Evolutionary conservation across 2,888 invertebrate genomes (phyloP), one percentile per base, ranked within the genome.

Genomic region (Machimus rusticus): DNA sequence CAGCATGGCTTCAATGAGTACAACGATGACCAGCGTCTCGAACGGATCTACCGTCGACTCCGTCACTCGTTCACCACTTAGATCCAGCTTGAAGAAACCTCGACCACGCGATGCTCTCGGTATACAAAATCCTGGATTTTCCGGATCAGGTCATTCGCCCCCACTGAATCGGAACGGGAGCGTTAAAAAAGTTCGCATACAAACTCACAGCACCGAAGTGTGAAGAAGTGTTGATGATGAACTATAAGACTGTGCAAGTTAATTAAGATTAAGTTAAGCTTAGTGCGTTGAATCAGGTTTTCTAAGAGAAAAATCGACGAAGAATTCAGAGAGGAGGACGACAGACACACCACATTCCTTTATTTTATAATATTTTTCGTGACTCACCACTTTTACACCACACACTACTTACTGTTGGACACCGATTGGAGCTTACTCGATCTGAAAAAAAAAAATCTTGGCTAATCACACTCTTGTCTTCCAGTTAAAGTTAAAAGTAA

Each of bases 141-240:
- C 93, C 1, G 95, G 95, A 90, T 96, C 97, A 0, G 96, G 97
- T 1, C 96, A 96, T 89, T 97, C 97, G 19, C 98, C 98, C 0
- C 95, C 97, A 0, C 94, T 97, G 88, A 95, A 96, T 82, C 94
- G 98, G 87, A 97, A 97, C 90, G 97, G 97, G 0, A 97, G 97
- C 91, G 96, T 97, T 91, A 98, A 98, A 92, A 97, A 98, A 93
- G 98, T 98, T 88, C 94, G 98, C 89, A 98, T 98, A 92, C 97
- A 98, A 92, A 97, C 98, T 55, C 97, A 97, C 92, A 97, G 97
- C 91, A 98, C 98, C 74, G 97, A 97, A 92, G 98, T 98, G 89
- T 97, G 93, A 93, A 37, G 34, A 74, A 87, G 81, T 55, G 74
- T 43, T 55, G 31, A 55, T 39, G n/a, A 51, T 37, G 82, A 82